Conservation (phyloP, 2,888 invertebrate genomes). For the Disparrhopalites patrizii region DNA sequence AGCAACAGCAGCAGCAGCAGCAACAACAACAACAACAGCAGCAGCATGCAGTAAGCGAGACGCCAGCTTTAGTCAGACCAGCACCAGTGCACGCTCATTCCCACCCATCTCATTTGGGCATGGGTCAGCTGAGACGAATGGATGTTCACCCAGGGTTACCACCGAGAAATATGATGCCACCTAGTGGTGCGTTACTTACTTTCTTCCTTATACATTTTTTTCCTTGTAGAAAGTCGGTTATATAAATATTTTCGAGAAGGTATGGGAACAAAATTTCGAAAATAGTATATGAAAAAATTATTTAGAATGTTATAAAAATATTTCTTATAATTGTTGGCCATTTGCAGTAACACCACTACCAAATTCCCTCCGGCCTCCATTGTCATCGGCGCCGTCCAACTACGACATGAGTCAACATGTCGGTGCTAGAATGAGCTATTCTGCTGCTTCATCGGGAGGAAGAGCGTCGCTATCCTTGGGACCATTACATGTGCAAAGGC, state of each 20-base stretch:
- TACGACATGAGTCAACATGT: constrained; percentile 4
- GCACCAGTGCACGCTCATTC: constrained; percentile 8
- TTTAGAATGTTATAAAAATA: neutral
- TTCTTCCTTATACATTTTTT: neutral
- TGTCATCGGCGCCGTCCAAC: constrained; percentile 14
- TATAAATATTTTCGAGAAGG: no score
- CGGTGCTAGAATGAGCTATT: neutral
- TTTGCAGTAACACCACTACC: constrained; percentile 9
- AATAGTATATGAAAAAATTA: neutral
- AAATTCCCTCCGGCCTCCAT: constrained; percentile 15
- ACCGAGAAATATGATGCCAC: constrained; percentile 1
- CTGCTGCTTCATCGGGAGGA: neutral
- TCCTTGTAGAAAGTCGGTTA: neutral
- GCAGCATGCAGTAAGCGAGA: neutral
- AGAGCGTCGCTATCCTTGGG: constrained; percentile 17
- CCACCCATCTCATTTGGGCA: neutral
- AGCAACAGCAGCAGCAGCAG: neutral
- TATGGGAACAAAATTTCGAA: neutral
- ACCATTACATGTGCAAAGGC: neutral
- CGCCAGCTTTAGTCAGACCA: constrained; percentile 1
- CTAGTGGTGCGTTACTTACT: neutral
- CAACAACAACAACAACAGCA: neutral
- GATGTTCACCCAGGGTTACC: neutral
- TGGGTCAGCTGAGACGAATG: neutral
- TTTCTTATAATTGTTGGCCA: neutral